Percentiles rank a stretch among this genome's conserved stretches.
phyloP scores from a whole-genome alignment of 2,113 vertebrate genomes.

The Cacatua alba region DNA sequence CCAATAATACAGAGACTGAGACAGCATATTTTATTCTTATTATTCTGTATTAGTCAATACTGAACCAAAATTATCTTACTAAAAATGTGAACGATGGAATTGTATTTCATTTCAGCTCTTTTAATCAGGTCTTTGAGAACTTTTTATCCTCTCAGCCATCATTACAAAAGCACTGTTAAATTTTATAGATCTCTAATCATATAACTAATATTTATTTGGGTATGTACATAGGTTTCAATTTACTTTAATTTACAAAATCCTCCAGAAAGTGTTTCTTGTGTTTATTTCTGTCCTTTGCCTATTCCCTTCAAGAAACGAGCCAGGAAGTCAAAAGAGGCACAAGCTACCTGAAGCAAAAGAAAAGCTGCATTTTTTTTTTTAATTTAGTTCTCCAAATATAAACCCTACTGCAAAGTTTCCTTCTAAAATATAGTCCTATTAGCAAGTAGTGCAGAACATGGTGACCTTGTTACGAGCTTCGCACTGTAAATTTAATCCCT shows the following conservation, averaged over 20 bases:
- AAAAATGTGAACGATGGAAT: constrained; percentile 34
- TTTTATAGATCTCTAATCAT: not conserved
- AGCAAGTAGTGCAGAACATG: not conserved
- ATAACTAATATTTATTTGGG: constrained; percentile 4
- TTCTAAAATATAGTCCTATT: constrained; percentile 4
- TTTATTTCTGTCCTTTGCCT: not conserved
- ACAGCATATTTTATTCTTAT: constrained; percentile 39
- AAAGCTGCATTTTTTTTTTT: not conserved
- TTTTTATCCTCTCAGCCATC: not conserved
- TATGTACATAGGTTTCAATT: not conserved
- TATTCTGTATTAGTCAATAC: constrained; percentile 56
- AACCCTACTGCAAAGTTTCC: not conserved
- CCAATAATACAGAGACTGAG: constrained; percentile 12
- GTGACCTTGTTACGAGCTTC: not conserved
- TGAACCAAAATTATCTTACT: constrained; percentile 39
- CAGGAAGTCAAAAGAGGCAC: not conserved
- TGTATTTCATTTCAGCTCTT: constrained; percentile 32
- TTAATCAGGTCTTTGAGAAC: not conserved
- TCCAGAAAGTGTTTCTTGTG: not conserved
- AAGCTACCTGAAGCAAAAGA: not conserved
- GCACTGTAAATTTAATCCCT: not conserved
- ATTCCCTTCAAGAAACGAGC: not conserved
- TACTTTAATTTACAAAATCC: not conserved
- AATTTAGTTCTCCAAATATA: not conserved
- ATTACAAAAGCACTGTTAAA: not conserved